phyloP scores from a whole-genome alignment of 53 echinoderm and acorn worm species.

The Temnopleurus reevesii region DNA sequence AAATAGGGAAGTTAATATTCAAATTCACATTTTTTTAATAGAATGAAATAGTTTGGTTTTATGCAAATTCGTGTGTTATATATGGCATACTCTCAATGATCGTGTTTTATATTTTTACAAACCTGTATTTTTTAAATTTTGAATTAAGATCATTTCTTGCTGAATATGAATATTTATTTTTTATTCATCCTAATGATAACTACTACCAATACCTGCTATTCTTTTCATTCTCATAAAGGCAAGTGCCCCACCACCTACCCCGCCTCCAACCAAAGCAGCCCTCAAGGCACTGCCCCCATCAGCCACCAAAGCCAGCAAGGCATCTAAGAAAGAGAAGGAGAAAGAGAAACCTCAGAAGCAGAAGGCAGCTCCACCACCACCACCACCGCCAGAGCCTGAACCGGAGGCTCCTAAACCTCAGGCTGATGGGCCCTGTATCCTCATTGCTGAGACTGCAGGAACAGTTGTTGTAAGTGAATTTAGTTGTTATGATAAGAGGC shows the following conservation, averaged over 20 bases:
- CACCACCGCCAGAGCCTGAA: constrained; percentile 6
- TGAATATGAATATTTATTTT: no score
- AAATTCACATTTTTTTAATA: no score
- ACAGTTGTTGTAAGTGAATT: constrained; percentile 78
- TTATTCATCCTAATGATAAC: no score
- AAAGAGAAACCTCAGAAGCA: constrained; percentile 35
- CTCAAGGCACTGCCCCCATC: constrained; percentile 71
- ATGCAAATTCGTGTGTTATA: no score
- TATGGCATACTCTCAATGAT: no score
- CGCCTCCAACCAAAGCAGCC: constrained; percentile 63
- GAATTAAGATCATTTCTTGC: no score
- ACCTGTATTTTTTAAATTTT: no score
- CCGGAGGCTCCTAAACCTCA: constrained; percentile 14
- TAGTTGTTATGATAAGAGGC: not conserved
- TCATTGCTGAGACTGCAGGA: constrained; percentile 85
- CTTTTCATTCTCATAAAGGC: not conserved
- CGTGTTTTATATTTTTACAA: no score
- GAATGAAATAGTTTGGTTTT: no score
- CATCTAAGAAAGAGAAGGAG: constrained; percentile 52
- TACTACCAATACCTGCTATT: no score
- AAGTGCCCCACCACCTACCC: constrained; percentile 34
- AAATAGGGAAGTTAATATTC: no score
- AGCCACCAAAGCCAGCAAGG: constrained; percentile 58
- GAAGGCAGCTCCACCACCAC: constrained; percentile 26
- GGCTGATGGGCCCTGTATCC: constrained; percentile 67